Evolutionary conservation across 2,113 vertebrate genomes (phyloP).

Genomic region (Rhabdornis inornatus): DNA sequence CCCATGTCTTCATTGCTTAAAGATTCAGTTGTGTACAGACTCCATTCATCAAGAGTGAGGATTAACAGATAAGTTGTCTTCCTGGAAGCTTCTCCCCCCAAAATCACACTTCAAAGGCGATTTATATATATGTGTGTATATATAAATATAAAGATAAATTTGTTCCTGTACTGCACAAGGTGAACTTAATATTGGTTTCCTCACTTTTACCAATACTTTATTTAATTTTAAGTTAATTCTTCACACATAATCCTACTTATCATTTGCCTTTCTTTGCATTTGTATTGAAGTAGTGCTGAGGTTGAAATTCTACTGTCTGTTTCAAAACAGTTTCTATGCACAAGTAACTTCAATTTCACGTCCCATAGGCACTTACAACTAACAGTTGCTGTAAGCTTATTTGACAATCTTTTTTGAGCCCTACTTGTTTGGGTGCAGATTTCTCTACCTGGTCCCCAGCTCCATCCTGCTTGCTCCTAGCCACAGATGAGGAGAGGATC

Average conservation of each 20-base stretch:
- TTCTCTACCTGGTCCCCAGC: background rate
- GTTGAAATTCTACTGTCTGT: background rate
- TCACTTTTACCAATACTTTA: background rate
- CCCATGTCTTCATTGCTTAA: background rate
- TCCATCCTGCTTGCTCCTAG: background rate
- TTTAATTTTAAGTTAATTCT: background rate
- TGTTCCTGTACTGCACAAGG: background rate
- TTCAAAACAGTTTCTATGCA: background rate
- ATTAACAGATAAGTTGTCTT: background rate
- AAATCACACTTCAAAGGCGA: background rate
- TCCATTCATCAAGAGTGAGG: background rate
- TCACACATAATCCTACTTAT: background rate
- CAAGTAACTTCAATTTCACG: background rate
- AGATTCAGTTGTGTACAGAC: background rate
- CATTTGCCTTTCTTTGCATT: background rate
- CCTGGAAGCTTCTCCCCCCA: background rate
- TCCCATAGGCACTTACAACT: background rate
- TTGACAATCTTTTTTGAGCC: background rate
- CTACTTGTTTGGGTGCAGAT: background rate
- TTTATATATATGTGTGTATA: too few species aligned
- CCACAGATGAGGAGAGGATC: background rate
- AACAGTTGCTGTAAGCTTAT: background rate
- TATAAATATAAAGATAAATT: background rate
- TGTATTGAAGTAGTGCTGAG: rapidly evolving
- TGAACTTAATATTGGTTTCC: background rate